Evolutionary conservation across 2,797 vertebrate species (phyloP).

Genomic region (Adrianichthys oophorus): DNA sequence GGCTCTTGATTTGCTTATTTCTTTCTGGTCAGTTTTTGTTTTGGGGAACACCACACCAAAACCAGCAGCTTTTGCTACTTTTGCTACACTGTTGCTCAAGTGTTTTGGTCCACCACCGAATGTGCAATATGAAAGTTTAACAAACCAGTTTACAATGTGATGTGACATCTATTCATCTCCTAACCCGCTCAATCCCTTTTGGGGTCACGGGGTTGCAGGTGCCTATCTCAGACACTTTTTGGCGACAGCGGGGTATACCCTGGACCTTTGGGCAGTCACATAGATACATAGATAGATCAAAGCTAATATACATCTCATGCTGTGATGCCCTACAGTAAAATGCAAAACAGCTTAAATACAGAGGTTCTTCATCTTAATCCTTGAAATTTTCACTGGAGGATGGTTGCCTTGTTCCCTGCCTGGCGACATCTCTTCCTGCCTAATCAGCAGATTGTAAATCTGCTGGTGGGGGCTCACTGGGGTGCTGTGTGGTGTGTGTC

Average conservation of each 20-base stretch:
- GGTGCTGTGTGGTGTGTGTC: conserved; percentile 37
- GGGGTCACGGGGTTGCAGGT: too few relatives aligned
- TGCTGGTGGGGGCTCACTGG: conserved; percentile 46
- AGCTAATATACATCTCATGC: conserved; percentile 61
- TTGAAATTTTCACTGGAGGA: conserved; percentile 57
- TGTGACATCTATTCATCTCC: too few relatives aligned
- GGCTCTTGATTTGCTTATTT: too few relatives aligned
- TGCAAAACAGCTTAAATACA: conserved; percentile 76
- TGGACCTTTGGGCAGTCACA: conserved; percentile 40
- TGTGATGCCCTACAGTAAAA: conserved; percentile 73
- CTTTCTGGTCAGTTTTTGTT: too few relatives aligned
- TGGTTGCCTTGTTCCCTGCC: conserved; percentile 54
- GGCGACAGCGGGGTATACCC: neutral
- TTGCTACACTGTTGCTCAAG: too few relatives aligned
- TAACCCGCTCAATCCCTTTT: too few relatives aligned
- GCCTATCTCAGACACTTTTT: too few relatives aligned
- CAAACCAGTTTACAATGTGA: too few relatives aligned
- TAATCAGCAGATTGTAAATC: conserved; percentile 56
- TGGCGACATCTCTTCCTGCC: conserved; percentile 57
- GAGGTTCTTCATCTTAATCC: conserved; percentile 68
- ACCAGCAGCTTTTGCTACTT: too few relatives aligned
- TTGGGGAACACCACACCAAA: too few relatives aligned
- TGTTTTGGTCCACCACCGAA: too few relatives aligned
- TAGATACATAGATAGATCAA: conserved; percentile 58
- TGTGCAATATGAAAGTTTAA: too few relatives aligned